These are phyloP conservation scores for Hetaerina titia DNA, from an alignment of 2,888 invertebrate genomes.

Conservation along the genomic window DNA sequence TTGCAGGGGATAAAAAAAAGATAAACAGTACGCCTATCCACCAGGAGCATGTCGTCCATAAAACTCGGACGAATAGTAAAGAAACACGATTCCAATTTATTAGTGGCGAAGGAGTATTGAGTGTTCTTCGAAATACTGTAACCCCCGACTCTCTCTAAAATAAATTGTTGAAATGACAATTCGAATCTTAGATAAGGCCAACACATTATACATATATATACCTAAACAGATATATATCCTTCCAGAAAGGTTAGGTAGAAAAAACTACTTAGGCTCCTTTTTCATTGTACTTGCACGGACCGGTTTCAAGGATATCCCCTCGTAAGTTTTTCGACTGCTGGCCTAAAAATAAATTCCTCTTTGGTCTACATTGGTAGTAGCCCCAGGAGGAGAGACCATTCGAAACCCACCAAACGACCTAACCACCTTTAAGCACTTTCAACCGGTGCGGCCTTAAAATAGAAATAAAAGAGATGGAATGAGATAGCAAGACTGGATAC, in stretches of 20 bases:
- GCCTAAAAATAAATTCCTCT: constrained; percentile 42
- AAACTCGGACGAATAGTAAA: not conserved
- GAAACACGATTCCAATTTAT: constrained; percentile 28
- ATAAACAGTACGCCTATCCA: not conserved
- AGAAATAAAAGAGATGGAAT: constrained; percentile 12
- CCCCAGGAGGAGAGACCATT: constrained; percentile 14
- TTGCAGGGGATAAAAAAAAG: not conserved
- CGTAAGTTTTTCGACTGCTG: not conserved
- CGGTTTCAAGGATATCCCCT: constrained; percentile 64
- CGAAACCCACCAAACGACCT: constrained; percentile 14
- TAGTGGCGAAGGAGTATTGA: not conserved
- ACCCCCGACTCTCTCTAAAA: not conserved
- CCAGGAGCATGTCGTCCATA: not conserved
- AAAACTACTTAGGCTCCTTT: constrained; percentile 20
- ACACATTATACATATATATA: not conserved
- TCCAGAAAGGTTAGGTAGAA: not conserved
- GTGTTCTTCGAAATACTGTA: constrained; percentile 1
- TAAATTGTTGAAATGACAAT: constrained; percentile 40
- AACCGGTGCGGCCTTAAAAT: constrained; percentile 7
- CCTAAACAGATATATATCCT: not conserved
- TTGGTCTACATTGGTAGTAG: constrained; percentile 60
- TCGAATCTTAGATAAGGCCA: not conserved
- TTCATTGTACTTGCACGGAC: not conserved
- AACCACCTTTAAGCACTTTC: not conserved
- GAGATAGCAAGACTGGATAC: constrained; percentile 49